phyloP scores from a whole-genome alignment of 2,797 vertebrate species.

The Argyrosomus regius region DNA sequence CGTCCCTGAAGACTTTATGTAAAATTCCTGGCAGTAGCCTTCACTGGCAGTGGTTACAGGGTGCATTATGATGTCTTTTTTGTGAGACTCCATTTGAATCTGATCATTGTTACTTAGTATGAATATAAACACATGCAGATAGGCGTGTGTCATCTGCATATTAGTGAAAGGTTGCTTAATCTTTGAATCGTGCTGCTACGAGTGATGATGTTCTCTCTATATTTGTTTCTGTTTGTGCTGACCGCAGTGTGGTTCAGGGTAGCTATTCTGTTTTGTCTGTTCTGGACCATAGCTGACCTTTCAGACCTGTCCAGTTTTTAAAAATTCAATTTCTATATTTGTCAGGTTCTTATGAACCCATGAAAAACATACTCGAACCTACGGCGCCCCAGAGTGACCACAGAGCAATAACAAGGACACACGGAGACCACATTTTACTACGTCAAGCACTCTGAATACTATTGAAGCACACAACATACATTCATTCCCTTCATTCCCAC shows the following conservation, averaged over 20 bases:
- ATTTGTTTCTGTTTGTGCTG: background rate
- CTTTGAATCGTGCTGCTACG: background rate
- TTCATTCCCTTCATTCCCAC: too few species aligned
- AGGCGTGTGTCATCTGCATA: constrained; percentile 35
- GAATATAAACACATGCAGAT: background rate
- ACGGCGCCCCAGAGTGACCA: too few species aligned
- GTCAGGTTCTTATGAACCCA: background rate
- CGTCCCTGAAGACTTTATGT: constrained; percentile 43
- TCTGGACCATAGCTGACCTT: background rate
- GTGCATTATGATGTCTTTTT: constrained; percentile 26
- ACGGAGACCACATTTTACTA: too few species aligned
- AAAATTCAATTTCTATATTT: background rate
- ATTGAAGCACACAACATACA: too few species aligned
- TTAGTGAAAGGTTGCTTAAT: background rate
- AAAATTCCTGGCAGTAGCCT: constrained; percentile 38
- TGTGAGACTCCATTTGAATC: constrained; percentile 14
- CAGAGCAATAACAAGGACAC: too few species aligned
- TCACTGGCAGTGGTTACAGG: constrained; percentile 18
- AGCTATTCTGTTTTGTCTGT: background rate
- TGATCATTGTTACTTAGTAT: background rate
- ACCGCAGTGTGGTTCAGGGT: background rate
- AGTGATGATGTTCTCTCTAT: background rate
- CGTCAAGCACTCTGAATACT: too few species aligned
- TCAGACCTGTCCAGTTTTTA: background rate
- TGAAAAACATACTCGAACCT: too few species aligned